phyloP scores from a whole-genome alignment of 1,140 invertebrate genomes.

The Kradibia gibbosae region DNA sequence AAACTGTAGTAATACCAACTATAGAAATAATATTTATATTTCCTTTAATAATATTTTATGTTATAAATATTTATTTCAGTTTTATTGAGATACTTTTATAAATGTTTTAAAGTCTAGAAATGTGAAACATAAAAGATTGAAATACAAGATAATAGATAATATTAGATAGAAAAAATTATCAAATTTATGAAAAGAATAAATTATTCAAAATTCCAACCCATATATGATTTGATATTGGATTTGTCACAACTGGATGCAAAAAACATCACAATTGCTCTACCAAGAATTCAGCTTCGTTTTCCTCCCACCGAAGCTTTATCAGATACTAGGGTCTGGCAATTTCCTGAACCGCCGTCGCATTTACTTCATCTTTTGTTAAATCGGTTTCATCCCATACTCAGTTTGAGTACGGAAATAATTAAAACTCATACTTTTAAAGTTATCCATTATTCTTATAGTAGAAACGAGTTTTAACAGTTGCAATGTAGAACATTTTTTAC shows the following conservation, averaged over 20 bases:
- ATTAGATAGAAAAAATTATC: neutral
- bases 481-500: neutral
- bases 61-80: too few species aligned
- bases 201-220: neutral
- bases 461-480: neutral
- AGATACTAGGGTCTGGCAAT: constrained; percentile 32
- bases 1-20: too few species aligned
- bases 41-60: too few species aligned
- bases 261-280: constrained; percentile 12
- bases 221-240: neutral
- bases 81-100: neutral
- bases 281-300: constrained; percentile 16
- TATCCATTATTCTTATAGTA: constrained; percentile 22
- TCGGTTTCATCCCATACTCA: neutral
- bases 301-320: neutral
- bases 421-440: constrained; percentile 20
- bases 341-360: constrained; percentile 9
- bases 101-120: neutral
- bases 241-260: neutral
- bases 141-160: neutral
- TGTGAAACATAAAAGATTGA: neutral
- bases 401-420: constrained; percentile 36
- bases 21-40: too few species aligned
- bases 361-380: neutral
- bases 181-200: neutral